These are phyloP conservation scores for Trachemys scripta DNA, from an alignment of 2,113 vertebrate genomes.

Conservation along the genomic window DNA sequence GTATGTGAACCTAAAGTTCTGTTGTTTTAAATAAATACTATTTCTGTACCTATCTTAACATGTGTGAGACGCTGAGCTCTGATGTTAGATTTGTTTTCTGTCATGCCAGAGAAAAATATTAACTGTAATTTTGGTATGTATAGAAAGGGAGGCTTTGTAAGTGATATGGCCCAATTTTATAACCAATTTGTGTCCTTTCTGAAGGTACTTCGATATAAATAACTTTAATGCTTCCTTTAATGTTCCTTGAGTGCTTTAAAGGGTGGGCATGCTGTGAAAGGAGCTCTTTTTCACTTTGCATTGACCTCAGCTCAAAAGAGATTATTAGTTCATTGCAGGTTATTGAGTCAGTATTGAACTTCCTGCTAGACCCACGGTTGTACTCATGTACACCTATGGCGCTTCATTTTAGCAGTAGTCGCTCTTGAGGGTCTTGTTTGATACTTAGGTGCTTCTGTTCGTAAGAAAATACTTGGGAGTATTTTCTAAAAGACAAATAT, in stretches of 20 bases:
- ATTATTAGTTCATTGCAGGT: background rate
- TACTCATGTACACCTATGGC: accelerated
- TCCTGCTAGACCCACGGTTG: background rate
- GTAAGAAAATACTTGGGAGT: background rate
- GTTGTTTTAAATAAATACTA: background rate
- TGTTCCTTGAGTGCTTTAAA: background rate
- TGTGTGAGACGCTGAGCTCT: background rate
- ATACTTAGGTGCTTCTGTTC: background rate
- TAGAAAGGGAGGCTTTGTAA: background rate
- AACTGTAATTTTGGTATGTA: background rate
- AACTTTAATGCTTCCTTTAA: background rate
- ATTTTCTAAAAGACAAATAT: background rate
- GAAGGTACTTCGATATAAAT: background rate
- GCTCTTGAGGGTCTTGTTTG: background rate
- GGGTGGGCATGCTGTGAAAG: background rate
- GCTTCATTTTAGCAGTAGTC: background rate
- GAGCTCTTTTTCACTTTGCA: background rate
- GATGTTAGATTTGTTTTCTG: background rate
- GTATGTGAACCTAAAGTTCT: background rate
- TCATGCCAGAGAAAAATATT: background rate
- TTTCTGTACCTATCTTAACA: background rate
- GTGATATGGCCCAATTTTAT: background rate
- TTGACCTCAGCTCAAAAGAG: background rate
- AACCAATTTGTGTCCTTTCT: background rate
- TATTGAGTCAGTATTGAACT: background rate